Percentiles rank a stretch among this genome's conserved stretches.
phyloP scores from a whole-genome alignment of 2,888 invertebrate species.

The Hybos culiciformis region DNA sequence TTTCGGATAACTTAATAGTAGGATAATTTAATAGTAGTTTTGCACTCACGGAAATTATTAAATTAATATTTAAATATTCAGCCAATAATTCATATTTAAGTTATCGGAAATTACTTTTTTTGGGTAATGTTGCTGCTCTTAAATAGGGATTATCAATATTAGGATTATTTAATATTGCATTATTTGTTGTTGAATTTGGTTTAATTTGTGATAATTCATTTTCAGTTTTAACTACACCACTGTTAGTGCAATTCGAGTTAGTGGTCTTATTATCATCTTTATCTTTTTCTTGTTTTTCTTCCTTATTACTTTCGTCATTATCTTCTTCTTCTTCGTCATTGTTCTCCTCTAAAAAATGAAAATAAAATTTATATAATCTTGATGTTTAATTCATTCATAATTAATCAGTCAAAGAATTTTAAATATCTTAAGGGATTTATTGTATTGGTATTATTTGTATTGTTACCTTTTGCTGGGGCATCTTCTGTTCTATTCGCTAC shows the following conservation, averaged over 20 bases:
- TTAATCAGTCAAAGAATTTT: not conserved
- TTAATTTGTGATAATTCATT: constrained; percentile 26
- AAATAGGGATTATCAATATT: constrained; percentile 67
- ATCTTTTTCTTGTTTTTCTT: constrained; percentile 30
- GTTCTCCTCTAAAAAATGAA: constrained; percentile 10
- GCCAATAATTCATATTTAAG: no score
- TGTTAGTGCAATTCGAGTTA: no score
- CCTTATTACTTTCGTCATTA: constrained; percentile 34
- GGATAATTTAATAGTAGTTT: no score
- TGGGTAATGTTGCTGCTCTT: constrained; percentile 35
- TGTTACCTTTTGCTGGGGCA: constrained; percentile 39
- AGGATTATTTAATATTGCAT: constrained; percentile 35
- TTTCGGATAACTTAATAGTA: no score
- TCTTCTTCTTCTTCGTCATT: constrained; percentile 23
- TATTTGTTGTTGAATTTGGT: constrained; percentile 34
- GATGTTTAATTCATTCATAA: not conserved
- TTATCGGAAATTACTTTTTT: constrained; percentile 29
- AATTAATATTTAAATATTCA: no score
- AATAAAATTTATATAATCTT: not conserved
- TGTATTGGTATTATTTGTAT: not conserved
- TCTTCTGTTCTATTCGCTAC: constrained; percentile 51
- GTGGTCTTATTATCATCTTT: no score
- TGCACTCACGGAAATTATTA: no score
- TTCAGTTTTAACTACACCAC: constrained; percentile 30
- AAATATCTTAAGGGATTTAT: not conserved